These are phyloP conservation scores for Iphiclides podalirius DNA, from an alignment of 2,888 invertebrate genomes.

Conservation along the genomic window DNA sequence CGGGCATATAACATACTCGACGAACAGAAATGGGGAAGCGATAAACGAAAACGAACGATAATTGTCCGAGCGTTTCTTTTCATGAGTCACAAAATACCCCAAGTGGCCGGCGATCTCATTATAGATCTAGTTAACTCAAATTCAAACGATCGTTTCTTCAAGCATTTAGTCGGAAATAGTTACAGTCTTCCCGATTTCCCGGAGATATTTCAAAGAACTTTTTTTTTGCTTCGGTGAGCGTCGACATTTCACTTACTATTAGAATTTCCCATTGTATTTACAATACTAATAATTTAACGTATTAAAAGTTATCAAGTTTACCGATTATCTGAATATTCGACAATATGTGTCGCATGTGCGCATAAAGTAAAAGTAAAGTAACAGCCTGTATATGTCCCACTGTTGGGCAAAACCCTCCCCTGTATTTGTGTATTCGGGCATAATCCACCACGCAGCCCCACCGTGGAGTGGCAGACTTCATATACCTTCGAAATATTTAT, in stretches of 20 bases:
- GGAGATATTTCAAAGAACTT: conserved; percentile 6
- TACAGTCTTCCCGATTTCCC: conserved; percentile 13
- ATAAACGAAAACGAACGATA: conserved; percentile 20
- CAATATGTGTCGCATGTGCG: too few relatives aligned
- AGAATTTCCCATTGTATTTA: not conserved
- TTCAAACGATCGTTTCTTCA: conserved; percentile 23
- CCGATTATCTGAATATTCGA: too few relatives aligned
- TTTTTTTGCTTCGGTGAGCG: conserved; percentile 4
- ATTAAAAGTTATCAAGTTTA: too few relatives aligned
- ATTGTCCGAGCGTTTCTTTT: conserved; percentile 23
- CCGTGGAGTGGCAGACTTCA: too few relatives aligned
- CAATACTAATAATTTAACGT: too few relatives aligned
- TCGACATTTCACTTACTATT: not conserved
- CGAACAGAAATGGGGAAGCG: conserved; percentile 15
- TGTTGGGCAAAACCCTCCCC: too few relatives aligned
- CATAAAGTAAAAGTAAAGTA: too few relatives aligned
- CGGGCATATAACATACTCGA: conserved; percentile 12
- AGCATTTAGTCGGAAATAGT: conserved; percentile 22
- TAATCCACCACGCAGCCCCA: too few relatives aligned
- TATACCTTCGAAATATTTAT: too few relatives aligned
- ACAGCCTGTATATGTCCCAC: too few relatives aligned
- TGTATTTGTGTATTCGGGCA: too few relatives aligned
- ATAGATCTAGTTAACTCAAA: conserved; percentile 26
- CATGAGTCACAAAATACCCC: conserved; percentile 25
- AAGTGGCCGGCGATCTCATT: conserved; percentile 24